Base-by-base conservation (phyloP, 2,888 invertebrate species). In the Cryptus armator region DNA sequence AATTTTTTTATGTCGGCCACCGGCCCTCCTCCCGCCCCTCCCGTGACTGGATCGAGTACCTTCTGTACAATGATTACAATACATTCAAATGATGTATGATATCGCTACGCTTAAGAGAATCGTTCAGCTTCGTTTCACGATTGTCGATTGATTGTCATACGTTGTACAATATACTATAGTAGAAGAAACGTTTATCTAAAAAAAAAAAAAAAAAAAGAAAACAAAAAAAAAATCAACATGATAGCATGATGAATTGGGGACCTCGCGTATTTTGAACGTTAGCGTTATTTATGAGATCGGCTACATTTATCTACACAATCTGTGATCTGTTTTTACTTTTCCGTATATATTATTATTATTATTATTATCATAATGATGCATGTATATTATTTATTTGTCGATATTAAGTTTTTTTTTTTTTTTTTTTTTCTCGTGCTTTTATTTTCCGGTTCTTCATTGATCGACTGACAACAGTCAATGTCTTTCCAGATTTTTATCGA, bases 291-390 rank as follows among this genome's bases (percentile, higher is more conserved):
- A 71, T 70, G 70, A 82, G 53, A 81, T 53, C 67, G 64, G 76
- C 79, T 82, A 85, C 68, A 85, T 82, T 85, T 85, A 85, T 85
- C 85, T 82, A 85, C 74, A 71, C 79, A 76, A 76, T 78, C 85
- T 85, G 85, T 85, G 85, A 85, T 85, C 82, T 79, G 85, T 85
- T 82, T 85, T 85, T 85, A 82, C 75, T 85, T 79, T 85, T 74
- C 12, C 70, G 59, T 46, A 37, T 80, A 76, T 66, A 76, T 48
- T n/a, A 48, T 48, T 48, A 48, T 48, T 48, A 48, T 48, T 48
- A 48, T 48, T n/a, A 48, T 48, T 84, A 68, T 51, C 64, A 59
- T 75, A 81, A 67, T 56, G 14, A 71, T 64, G 72, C 68, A 37
- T 64, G 48, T 74, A 68, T 71, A 67, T 70, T 81, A 78, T 81